Conservation (phyloP, 2,113 vertebrate species). For the Sterrhoptilus dennistouni region DNA sequence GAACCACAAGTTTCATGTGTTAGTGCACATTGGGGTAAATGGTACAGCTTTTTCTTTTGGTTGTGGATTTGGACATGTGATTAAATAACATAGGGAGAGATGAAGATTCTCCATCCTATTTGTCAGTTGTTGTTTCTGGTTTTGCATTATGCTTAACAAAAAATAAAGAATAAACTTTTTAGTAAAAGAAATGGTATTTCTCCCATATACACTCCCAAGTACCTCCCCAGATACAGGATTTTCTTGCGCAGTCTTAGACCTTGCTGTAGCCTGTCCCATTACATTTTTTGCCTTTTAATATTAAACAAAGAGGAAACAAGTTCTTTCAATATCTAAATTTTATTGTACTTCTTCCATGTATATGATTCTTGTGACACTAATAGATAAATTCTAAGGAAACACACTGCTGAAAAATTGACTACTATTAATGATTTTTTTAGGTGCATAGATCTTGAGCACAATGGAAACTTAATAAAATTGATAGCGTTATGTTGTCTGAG, state of each 20-base stretch:
- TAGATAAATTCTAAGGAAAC: background rate
- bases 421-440: background rate
- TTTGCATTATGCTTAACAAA: background rate
- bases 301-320: background rate
- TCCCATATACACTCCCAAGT: background rate
- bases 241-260: background rate
- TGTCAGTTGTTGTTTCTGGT: background rate
- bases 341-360: background rate
- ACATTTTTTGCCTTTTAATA: background rate
- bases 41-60: background rate
- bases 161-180: background rate
- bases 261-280: background rate
- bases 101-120: background rate
- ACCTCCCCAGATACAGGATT: background rate
- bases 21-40: background rate
- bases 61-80: background rate
- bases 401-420: background rate
- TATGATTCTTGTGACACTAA: background rate
- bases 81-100: background rate
- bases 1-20: background rate
- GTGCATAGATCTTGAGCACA: background rate
- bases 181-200: background rate
- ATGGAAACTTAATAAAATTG: background rate
- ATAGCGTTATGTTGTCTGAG: background rate
- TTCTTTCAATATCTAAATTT: background rate